phyloP scores from a whole-genome alignment of 2,888 invertebrate species.

The Steinernema scapterisci region DNA sequence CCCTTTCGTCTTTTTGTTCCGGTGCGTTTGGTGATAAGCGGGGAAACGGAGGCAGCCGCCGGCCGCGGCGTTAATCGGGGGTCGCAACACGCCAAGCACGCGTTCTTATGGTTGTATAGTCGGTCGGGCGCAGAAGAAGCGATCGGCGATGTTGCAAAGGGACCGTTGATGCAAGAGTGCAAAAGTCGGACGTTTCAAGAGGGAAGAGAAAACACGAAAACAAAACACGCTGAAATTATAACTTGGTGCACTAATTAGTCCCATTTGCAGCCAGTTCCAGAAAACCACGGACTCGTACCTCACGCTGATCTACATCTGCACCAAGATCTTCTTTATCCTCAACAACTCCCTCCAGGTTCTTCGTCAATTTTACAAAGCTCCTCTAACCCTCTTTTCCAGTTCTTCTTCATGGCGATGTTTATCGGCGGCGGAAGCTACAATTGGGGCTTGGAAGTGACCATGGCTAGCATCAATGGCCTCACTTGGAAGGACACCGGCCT shows the following conservation, averaged over 20 bases:
- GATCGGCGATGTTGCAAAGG: background rate
- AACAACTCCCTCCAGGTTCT: conserved; percentile 8
- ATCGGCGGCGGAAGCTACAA: background rate
- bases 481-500: conserved; percentile 45
- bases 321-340: conserved; percentile 23
- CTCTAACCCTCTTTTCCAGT: no score
- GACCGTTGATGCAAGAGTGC: no score
- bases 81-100: background rate
- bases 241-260: no score
- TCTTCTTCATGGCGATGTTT: conserved; percentile 6
- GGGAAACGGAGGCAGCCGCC: background rate
- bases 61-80: conserved; percentile 4
- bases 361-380: no score
- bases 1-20: background rate
- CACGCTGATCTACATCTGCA: conserved; percentile 26
- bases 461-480: background rate
- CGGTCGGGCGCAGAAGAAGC: background rate
- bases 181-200: no score
- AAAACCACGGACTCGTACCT: conserved; percentile 39
- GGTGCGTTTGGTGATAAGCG: conserved; percentile 4
- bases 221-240: background rate
- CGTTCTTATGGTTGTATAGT: background rate
- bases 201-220: background rate
- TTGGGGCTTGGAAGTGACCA: conserved; percentile 12
- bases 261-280: background rate